Conservation (phyloP, 2,113 vertebrate species). For the Orientallactaga bullata region DNA sequence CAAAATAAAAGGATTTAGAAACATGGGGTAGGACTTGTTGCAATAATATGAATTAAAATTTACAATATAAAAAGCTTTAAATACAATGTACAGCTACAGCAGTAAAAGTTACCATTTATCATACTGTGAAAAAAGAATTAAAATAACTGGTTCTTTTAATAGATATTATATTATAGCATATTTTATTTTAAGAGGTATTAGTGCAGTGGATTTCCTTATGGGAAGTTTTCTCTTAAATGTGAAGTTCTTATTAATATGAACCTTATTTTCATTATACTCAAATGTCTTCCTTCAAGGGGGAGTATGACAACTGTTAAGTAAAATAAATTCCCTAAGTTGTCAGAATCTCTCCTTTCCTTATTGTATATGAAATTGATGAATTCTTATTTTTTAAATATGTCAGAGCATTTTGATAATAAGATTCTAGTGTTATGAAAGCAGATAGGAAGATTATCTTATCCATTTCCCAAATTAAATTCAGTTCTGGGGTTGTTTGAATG, state of each 20-base stretch:
- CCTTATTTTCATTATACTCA: neutral
- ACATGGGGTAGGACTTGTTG: neutral
- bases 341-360: neutral
- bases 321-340: neutral
- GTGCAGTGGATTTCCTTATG: neutral
- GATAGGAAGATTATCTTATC: neutral
- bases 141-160: slow-evolving; percentile 13
- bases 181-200: slow-evolving; percentile 42
- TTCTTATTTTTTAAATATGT: neutral
- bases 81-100: neutral
- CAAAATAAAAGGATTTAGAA: neutral
- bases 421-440: neutral
- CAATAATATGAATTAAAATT: neutral
- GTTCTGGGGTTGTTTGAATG: too few relatives aligned
- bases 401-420: neutral
- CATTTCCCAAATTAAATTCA: neutral
- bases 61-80: neutral
- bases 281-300: neutral
- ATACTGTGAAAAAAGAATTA: neutral
- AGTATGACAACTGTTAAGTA: neutral
- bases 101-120: neutral
- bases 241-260: neutral
- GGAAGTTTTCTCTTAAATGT: neutral
- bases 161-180: neutral
- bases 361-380: neutral